phyloP scores from a whole-genome alignment of 2,797 vertebrate species.

The Muraenolepis orangiensis region DNA sequence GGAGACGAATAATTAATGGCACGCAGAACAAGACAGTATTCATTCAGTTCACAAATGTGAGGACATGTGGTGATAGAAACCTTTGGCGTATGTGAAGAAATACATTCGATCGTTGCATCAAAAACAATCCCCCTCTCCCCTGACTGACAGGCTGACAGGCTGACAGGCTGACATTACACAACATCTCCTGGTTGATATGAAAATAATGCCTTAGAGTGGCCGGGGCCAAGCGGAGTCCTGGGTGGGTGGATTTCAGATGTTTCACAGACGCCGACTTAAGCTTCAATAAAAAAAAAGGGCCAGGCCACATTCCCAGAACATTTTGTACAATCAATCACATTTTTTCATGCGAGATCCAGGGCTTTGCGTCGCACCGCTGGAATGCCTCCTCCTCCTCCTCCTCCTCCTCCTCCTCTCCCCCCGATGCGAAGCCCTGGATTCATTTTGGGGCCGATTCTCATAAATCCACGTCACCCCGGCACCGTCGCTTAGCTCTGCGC shows the following conservation, averaged over 20 bases:
- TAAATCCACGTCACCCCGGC: slow-evolving; percentile 2
- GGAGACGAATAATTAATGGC: too few species aligned
- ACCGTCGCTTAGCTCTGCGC: not conserved
- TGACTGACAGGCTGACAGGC: not conserved
- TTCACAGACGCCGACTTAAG: not conserved
- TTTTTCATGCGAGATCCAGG: not conserved
- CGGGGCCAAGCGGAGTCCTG: not conserved
- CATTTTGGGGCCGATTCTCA: not conserved
- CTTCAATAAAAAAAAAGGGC: not conserved
- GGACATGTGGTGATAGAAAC: too few species aligned
- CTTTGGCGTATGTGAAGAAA: too few species aligned
- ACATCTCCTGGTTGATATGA: not conserved
- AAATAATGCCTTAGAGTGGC: not conserved
- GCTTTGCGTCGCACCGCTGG: not conserved
- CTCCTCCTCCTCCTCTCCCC: too few species aligned
- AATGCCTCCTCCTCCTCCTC: not conserved
- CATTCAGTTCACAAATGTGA: too few species aligned
- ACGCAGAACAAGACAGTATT: too few species aligned
- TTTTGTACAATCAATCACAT: not conserved
- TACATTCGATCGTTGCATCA: too few species aligned
- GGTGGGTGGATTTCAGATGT: not conserved
- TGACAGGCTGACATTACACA: not conserved
- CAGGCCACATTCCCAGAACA: not conserved
- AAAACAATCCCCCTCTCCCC: not conserved
- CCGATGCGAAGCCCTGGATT: not conserved